Evolutionary conservation across 2,797 vertebrate genomes (phyloP).

Genomic region (Megalops cyprinoides): DNA sequence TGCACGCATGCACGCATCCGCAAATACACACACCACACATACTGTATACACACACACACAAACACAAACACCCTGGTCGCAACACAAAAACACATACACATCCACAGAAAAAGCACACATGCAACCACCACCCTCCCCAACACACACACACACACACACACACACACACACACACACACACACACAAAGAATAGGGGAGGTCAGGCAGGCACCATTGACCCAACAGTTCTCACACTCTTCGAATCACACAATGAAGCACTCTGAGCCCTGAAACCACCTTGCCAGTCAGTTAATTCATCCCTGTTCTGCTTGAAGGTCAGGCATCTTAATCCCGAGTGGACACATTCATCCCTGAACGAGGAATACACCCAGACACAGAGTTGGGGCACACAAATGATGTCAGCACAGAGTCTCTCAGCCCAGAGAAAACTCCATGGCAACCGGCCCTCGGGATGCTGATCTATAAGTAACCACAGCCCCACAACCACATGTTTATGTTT

Average conservation of each 20-base stretch:
- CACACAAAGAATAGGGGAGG: neutral
- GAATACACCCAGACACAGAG: neutral
- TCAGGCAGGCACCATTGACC: neutral
- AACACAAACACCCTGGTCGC: no score
- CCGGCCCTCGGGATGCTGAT: neutral
- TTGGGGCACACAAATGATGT: neutral
- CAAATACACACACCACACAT: neutral
- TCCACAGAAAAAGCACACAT: no score
- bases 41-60: neutral
- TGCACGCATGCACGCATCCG: no score
- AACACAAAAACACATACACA: no score
- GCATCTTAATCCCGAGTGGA: neutral
- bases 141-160: neutral
- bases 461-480: slow-evolving; percentile 7
- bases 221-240: neutral
- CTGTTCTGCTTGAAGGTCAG: neutral
- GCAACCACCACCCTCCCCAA: neutral
- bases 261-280: neutral
- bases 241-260: neutral
- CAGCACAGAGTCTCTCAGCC: neutral
- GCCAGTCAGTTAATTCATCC: neutral
- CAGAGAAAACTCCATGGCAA: slow-evolving; percentile 16
- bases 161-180: slow-evolving; percentile 1
- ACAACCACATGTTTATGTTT: neutral
- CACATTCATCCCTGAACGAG: no score